Evolutionary conservation across 30 jellyfish, hydroid and myxozoan species (phyloP), one percentile per base, ranked within the genome.

Genomic region (Pseudorhiza aurosa): DNA sequence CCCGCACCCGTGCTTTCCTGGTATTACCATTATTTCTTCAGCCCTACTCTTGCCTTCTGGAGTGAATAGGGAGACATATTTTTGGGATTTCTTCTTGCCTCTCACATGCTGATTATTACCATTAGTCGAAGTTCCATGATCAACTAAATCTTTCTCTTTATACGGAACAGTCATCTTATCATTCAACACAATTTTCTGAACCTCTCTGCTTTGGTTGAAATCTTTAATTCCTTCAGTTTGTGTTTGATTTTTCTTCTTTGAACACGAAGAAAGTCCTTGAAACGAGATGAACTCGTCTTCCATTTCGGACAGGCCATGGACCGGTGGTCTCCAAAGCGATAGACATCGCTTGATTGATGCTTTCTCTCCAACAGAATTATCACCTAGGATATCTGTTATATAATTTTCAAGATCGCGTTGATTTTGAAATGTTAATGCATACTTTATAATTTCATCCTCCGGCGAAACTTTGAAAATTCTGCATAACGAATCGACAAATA

Each of bases 1-100:
- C 59, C 79, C 87, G 37, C 99, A 95, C 8, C 93, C 95, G 82
- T 75, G 96, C 12, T 96, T 70, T 1, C 99, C 99, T 18, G 98
- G 98, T n/a, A 83, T 35, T 27, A 83, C 83, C 89, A 83, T 83
- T 0, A 90, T 76, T 33, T 80, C 91, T 18, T 77, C 96, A 21
- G 96, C 86, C 15, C 74, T 64, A 36, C 82, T 36, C 53, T 80
- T 85, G 36, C 98, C 98, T 40, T 92, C 98, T 0, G 96, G 77
- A 8, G 91, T 77, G 74, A 85, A 92, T 57, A 92, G 63, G 15
- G 98, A 92, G 4, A 92, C 96, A 92, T 73, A 92, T 46, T 92
- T 92, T 26, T 67, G 88, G 0, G 87, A 31, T 62, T 84, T 84
- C 36, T 72, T 84, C 85, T 72, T 72, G 29, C 77, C 19, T 12